Base-by-base conservation (phyloP, 2,797 vertebrate genomes). In the Austrolebias charrua region DNA sequence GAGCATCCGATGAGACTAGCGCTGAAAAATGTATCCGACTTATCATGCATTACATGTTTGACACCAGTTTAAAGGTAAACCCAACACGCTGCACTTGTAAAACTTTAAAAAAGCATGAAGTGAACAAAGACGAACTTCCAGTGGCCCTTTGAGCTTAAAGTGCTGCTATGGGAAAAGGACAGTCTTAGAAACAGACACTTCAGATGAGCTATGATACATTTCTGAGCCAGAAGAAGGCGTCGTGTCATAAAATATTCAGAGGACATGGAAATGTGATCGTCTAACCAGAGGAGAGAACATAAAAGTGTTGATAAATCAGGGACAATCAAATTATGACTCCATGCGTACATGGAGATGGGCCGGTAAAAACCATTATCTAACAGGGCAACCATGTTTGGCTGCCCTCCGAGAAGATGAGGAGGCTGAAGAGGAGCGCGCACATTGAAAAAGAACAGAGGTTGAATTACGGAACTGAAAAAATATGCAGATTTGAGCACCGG, bases 161-260 rank as follows among this genome's bases (percentile, higher is more conserved):
- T 51, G 35, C 6, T 18, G 61, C 9, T 31, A 3, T 14, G 42
- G 63, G 38, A 40, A 58, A 50, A 68, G 60, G 48, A 10, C 49
- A 24, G 19, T 19, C 38, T 58, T 24, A 63, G 35, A 62, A 46
- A 65, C 12, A 53, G 63, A 4, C 29, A 60, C 40, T 42, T 42
- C 29, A 62, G 31, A 75, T 76, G 40, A 53, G 56, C 49, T 42
- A 5, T 1, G 43, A 73, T 64, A 76, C 42, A 55, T 75, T 76
- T 76, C 31, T 31, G 24, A 75, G 46, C 24, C 55, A 33, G 20
- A 60, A 48, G 57, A 75, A 60, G 69, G 56, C 63, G 74, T 79
- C 13, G 3, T 20, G 49, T 73, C 70, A 73, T 84, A 49, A 87
- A 88, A 79, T 81, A 89, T 84, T 71, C 69, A 85, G 13, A 11